Evolutionary conservation across 2,888 invertebrate species (phyloP).

Genomic region (Tenodera sinensis): DNA sequence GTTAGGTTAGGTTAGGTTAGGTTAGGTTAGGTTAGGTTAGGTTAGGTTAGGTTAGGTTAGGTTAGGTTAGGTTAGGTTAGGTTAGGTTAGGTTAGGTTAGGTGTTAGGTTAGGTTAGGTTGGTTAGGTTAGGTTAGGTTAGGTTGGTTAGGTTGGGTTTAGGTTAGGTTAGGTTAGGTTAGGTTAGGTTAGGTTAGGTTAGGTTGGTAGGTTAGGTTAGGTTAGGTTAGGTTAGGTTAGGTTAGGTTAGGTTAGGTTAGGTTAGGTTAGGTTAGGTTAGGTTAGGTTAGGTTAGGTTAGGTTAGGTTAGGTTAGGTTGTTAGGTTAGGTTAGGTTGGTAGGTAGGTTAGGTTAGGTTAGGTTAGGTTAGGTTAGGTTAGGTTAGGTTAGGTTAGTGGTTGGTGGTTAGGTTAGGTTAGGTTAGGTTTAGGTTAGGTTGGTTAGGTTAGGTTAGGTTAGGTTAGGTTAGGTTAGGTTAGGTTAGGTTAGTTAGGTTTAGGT

Average conservation of each 20-base stretch:
- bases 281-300: slow-evolving; percentile 27
- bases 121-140: slow-evolving; percentile 15
- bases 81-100: no score
- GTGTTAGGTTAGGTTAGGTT: background rate
- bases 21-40: slow-evolving; percentile 13
- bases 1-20: slow-evolving; percentile 16
- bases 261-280: slow-evolving; percentile 31
- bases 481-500: slow-evolving; percentile 18
- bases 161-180: background rate
- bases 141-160: slow-evolving; percentile 8
- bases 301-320: slow-evolving; percentile 23
- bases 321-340: slow-evolving; percentile 16
- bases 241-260: background rate
- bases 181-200: slow-evolving; percentile 4
- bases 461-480: slow-evolving; percentile 8
- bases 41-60: slow-evolving; percentile 29
- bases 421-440: slow-evolving; percentile 21
- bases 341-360: slow-evolving; percentile 13
- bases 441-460: slow-evolving; percentile 12
- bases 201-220: slow-evolving; percentile 15
- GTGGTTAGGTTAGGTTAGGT: slow-evolving; percentile 17
- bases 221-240: slow-evolving; percentile 9
- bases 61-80: slow-evolving; percentile 29
- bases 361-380: slow-evolving; percentile 18
- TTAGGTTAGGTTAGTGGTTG: slow-evolving; percentile 20